phyloP scores from a whole-genome alignment of 2,113 vertebrate species.

The Apaloderma vittatum region DNA sequence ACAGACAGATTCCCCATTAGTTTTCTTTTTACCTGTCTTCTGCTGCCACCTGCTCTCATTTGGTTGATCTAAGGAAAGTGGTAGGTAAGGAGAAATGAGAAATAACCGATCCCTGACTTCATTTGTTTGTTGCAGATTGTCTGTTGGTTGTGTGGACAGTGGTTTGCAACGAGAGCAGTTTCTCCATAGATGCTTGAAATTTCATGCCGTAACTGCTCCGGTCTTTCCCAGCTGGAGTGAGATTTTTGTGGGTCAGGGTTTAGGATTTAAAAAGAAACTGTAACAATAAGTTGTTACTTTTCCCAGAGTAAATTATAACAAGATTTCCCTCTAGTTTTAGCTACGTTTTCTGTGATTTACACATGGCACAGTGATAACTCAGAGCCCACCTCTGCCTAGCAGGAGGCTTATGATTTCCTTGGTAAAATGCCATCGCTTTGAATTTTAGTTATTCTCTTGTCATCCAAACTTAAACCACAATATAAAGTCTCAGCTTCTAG shows the following conservation, averaged over 20 bases:
- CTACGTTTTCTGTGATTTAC: neutral
- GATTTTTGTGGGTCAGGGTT: neutral
- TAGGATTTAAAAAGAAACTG: neutral
- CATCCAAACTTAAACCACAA: conserved; percentile 56
- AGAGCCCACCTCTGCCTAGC: neutral
- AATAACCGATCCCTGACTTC: neutral
- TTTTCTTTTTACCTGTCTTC: neutral
- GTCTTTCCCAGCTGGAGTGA: neutral
- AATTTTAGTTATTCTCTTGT: conserved; percentile 33
- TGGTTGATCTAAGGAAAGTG: neutral
- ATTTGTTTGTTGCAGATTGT: neutral
- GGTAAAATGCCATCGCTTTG: conserved; percentile 22
- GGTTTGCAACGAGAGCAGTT: neutral
- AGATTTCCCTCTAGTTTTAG: neutral
- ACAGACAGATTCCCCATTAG: neutral
- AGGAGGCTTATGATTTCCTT: conserved; percentile 17
- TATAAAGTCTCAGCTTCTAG: conserved; percentile 38
- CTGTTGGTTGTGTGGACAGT: neutral
- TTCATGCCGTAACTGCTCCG: neutral
- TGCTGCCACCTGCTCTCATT: neutral
- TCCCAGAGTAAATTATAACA: neutral
- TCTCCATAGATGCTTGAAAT: neutral
- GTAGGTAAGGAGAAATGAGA: neutral
- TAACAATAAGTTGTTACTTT: neutral
- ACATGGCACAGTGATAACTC: neutral